Conservation (phyloP, 2,113 vertebrate genomes). For the Struthidea cinerea region DNA sequence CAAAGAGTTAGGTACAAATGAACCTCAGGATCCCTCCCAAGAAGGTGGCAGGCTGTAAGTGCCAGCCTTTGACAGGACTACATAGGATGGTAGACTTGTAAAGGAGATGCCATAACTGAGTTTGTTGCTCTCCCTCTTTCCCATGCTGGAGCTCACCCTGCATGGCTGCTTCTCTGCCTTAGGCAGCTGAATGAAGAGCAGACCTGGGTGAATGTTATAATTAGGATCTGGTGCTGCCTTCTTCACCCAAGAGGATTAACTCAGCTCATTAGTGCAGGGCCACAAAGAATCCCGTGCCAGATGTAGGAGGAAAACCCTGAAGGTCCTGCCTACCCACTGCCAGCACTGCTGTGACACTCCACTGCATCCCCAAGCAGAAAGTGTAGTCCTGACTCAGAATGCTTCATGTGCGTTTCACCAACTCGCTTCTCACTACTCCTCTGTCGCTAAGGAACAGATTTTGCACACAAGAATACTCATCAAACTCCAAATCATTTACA, state of each 20-base stretch:
- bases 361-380: not conserved
- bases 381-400: not conserved
- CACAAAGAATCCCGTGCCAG: not conserved
- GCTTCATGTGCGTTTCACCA: not conserved
- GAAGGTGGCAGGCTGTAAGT: not conserved
- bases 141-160: not conserved
- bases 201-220: not conserved
- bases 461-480: constrained; percentile 6
- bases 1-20: not conserved
- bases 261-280: not conserved
- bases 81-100: not conserved
- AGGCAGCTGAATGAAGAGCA: not conserved
- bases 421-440: not conserved
- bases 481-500: not conserved
- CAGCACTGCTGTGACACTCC: not conserved
- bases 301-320: not conserved
- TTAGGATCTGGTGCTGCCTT: not conserved
- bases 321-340: not conserved
- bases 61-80: not conserved
- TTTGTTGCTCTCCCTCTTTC: not conserved
- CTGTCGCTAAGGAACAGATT: constrained; percentile 22
- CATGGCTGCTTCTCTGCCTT: not conserved
- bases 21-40: not conserved
- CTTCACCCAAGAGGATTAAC: not conserved
- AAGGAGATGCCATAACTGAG: not conserved